These are phyloP conservation scores for Sander lucioperca DNA, from an alignment of 2,113 vertebrate species.

Conservation along the genomic window DNA sequence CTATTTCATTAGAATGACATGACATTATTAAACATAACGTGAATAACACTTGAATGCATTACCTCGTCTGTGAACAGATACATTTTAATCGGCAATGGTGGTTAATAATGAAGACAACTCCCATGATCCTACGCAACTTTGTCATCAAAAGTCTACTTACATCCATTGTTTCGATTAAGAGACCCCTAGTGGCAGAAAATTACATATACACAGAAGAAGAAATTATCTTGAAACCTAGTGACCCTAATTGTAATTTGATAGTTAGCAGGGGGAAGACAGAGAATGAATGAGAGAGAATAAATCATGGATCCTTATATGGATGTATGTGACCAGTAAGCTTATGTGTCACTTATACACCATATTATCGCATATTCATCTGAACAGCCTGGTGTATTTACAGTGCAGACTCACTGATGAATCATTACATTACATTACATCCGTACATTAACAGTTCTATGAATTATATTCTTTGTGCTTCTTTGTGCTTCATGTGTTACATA, in stretches of 20 bases:
- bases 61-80: too few species aligned
- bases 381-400: not conserved
- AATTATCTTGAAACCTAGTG: not conserved
- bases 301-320: not conserved
- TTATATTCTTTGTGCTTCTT: not conserved
- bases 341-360: not conserved
- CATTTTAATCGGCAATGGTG: too few species aligned
- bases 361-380: not conserved
- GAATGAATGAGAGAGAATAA: slow-evolving; percentile 8
- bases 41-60: too few species aligned
- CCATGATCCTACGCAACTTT: too few species aligned
- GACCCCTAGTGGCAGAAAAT: too few species aligned
- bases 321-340: not conserved
- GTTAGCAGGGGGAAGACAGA: slow-evolving; percentile 2
- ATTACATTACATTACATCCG: not conserved
- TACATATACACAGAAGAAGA: not conserved
- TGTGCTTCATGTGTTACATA: not conserved
- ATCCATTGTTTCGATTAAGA: too few species aligned
- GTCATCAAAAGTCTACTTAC: too few species aligned
- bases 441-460: not conserved
- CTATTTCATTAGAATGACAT: too few species aligned
- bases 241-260: slow-evolving; percentile 21
- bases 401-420: not conserved
- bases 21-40: too few species aligned
- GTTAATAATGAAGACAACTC: too few species aligned